These are phyloP conservation scores for Ophion costatus DNA, from an alignment of 2,888 invertebrate species.

Conservation along the genomic window DNA sequence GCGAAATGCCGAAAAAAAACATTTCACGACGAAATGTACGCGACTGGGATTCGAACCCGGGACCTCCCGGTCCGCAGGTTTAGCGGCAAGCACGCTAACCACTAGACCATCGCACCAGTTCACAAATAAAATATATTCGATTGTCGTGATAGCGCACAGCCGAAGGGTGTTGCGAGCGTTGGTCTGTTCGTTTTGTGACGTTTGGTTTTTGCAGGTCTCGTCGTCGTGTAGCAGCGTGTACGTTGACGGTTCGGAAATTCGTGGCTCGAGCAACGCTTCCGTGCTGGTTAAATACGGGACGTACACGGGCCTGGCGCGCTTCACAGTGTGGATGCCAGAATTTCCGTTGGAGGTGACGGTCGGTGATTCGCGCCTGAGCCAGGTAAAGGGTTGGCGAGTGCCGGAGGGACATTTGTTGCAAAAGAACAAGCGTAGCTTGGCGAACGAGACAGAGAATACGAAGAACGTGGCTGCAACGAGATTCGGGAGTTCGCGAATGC, in stretches of 20 bases:
- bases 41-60: too few species aligned
- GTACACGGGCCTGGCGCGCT: constrained; percentile 93
- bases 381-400: constrained; percentile 97
- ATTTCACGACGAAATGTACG: too few species aligned
- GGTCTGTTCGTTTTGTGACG: not conserved
- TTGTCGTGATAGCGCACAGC: too few species aligned
- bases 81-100: too few species aligned
- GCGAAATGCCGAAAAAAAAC: too few species aligned
- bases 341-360: constrained; percentile 96
- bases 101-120: too few species aligned
- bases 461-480: constrained; percentile 24
- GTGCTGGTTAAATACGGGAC: constrained; percentile 97
- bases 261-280: constrained; percentile 97
- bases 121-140: too few species aligned
- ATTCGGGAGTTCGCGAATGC: constrained; percentile 78
- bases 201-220: constrained; percentile 89
- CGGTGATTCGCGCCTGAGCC: constrained; percentile 94
- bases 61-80: too few species aligned
- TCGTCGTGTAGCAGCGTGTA: constrained; percentile 98
- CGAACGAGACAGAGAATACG: constrained; percentile 67
- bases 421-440: constrained; percentile 80
- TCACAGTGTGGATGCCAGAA: constrained; percentile 99
- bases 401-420: constrained; percentile 88
- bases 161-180: not conserved
- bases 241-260: constrained; percentile 97